Evolutionary conservation across 2,888 invertebrate species (phyloP).

Genomic region (Xestia c-nigrum): DNA sequence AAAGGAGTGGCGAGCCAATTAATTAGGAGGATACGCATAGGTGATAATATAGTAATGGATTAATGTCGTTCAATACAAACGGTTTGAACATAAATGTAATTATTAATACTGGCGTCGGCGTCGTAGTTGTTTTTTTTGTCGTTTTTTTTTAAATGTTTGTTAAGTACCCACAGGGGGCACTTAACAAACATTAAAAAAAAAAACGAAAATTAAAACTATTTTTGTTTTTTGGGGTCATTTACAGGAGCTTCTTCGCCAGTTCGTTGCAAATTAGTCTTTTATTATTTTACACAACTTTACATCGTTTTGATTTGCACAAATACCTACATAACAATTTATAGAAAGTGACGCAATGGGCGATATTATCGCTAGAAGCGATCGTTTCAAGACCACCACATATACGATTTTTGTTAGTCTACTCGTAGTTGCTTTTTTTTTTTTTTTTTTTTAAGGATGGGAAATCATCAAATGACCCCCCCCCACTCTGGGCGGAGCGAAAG

Average conservation of each 20-base stretch:
- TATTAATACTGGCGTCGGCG: not conserved
- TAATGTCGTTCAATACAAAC: not conserved
- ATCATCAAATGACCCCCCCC: too few relatives aligned
- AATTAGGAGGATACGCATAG: conserved; percentile 30
- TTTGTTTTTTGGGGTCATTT: not conserved
- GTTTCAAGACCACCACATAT: not conserved
- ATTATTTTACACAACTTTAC: not conserved
- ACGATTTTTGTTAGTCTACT: too few relatives aligned
- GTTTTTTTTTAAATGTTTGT: too few relatives aligned
- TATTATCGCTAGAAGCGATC: not conserved
- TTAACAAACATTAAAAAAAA: not conserved
- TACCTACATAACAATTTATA: not conserved
- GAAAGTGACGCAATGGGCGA: too few relatives aligned
- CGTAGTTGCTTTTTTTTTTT: too few relatives aligned
- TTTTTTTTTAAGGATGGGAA: too few relatives aligned
- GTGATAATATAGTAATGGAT: conserved; percentile 1
- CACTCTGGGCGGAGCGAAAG: too few relatives aligned
- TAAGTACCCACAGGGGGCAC: too few relatives aligned
- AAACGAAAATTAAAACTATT: too few relatives aligned
- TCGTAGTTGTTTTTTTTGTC: not conserved
- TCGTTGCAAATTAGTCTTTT: too few relatives aligned
- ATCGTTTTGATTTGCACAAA: not conserved
- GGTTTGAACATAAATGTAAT: not conserved
- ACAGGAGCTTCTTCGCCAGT: not conserved
- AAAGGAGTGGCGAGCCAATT: conserved; percentile 55